These are phyloP conservation scores for Alouatta palliata DNA, from an alignment of 2,113 vertebrate genomes.

Conservation along the genomic window DNA sequence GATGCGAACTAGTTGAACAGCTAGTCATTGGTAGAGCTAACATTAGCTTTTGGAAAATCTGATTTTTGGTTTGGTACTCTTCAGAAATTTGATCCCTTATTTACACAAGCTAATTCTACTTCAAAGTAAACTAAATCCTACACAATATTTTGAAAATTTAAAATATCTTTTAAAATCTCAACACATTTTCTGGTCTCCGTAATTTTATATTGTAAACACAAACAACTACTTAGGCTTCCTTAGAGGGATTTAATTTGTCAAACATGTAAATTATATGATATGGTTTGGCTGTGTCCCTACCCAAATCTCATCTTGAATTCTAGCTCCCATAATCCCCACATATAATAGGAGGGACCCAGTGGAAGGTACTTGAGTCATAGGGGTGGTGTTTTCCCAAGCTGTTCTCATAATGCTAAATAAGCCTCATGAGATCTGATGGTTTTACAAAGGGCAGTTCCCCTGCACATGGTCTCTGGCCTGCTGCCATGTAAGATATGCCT, in stretches of 20 bases:
- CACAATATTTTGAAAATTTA: constrained; percentile 28
- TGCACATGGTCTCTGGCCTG: too few relatives aligned
- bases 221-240: neutral
- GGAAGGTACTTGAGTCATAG: too few relatives aligned
- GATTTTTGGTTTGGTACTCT: neutral
- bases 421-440: too few relatives aligned
- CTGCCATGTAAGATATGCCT: too few relatives aligned
- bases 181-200: neutral
- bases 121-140: neutral
- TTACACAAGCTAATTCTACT: neutral
- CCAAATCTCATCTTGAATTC: too few relatives aligned
- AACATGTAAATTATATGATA: neutral
- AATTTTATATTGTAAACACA: neutral
- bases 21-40: neutral
- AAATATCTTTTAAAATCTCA: constrained; percentile 15
- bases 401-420: too few relatives aligned
- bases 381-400: too few relatives aligned
- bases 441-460: too few relatives aligned
- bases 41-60: neutral
- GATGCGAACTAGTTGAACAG: neutral
- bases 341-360: too few relatives aligned
- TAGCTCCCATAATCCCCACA: too few relatives aligned
- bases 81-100: neutral
- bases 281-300: too few relatives aligned
- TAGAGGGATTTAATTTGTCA: neutral